These are phyloP conservation scores for Hydractinia echinata DNA, from an alignment of 30 jellyfish, hydroid and myxozoan genomes.

Conservation along the genomic window DNA sequence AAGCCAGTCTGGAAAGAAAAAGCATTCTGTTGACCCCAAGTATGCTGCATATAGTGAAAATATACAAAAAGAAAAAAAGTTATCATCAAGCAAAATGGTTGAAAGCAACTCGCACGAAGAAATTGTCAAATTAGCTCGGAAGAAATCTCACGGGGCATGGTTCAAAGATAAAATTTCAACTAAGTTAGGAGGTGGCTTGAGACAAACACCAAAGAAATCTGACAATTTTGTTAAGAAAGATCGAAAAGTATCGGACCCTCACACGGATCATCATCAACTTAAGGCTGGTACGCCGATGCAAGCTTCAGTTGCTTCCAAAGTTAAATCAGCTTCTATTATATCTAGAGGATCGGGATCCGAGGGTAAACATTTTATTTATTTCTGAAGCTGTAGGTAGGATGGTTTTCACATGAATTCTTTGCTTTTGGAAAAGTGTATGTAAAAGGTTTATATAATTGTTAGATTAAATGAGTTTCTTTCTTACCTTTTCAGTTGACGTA, in stretches of 20 bases:
- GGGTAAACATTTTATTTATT: neutral
- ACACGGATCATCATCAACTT: neutral
- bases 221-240: conserved; percentile 12
- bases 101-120: conserved; percentile 48
- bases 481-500: conserved; percentile 36
- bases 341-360: conserved; percentile 3
- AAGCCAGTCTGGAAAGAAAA: conserved; percentile 5
- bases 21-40: conserved; percentile 12
- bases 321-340: conserved; percentile 17
- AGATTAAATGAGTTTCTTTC: too few species aligned
- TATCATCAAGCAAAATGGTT: conserved; percentile 7
- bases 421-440: too few species aligned
- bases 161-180: conserved; percentile 54
- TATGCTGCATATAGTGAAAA: conserved; percentile 30
- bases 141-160: conserved; percentile 76
- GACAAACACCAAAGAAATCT: conserved; percentile 4
- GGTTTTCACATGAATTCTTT: too few species aligned
- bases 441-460: too few species aligned
- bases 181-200: conserved; percentile 36
- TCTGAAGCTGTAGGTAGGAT: too few species aligned
- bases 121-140: conserved; percentile 51
- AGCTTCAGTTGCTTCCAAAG: conserved; percentile 34
- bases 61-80: conserved; percentile 15
- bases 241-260: neutral
- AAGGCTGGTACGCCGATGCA: conserved; percentile 37